Base-by-base conservation (phyloP, 37 sponge, comb jelly and placozoan species). In the Crambe crambe region DNA sequence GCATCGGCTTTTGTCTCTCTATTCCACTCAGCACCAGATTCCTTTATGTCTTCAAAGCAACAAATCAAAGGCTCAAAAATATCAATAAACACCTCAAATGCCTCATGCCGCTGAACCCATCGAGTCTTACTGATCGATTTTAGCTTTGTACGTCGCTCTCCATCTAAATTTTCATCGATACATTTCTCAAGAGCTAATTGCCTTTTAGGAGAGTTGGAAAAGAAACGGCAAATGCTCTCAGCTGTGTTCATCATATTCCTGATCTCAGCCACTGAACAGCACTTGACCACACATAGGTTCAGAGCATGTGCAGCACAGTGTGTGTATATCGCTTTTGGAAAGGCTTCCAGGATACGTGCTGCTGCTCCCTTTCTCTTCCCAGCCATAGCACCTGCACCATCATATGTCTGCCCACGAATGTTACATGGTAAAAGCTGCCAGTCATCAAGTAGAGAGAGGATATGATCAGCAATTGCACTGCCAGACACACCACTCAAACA, bases 271-370 rank as follows among this genome's bases (percentile, higher is more conserved):
- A 83, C 67, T 22, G 42, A 37, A 38, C 84, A 83, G 58, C 84
- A 83, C 69, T 83, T 74, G 42, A 81, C 73, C 29, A 81, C 82
- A 81, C 82, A 81, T n/a, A 81, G 73, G 42, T 81, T 81, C 17
- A 81, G 64, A 37, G 54, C 27, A 72, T 76, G 79, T 83, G 89
- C 42, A 35, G 62, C 59, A 61, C 68, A 56, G 63, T 72, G 42
- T 29, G 81, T 63, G 32, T 60, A 72, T 30, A 73, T 27, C 61
- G 86, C 77, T 26, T 70, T 85, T 62, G 84, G 84, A 64, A 37
- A 83, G 35, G 22, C 18, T 35, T 39, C 67, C 17, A 22, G 54
- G 36, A 83, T 83, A 54, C 74, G 66, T 64, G 83, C 83, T 37
- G 75, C 66, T 44, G 69, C 84, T 39, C 75, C 84, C 69, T 66